Percentiles rank a stretch among this genome's conserved stretches.
These are phyloP conservation scores for Macaca nemestrina DNA, from an alignment of 2,113 vertebrate genomes.

Conservation along the genomic window DNA sequence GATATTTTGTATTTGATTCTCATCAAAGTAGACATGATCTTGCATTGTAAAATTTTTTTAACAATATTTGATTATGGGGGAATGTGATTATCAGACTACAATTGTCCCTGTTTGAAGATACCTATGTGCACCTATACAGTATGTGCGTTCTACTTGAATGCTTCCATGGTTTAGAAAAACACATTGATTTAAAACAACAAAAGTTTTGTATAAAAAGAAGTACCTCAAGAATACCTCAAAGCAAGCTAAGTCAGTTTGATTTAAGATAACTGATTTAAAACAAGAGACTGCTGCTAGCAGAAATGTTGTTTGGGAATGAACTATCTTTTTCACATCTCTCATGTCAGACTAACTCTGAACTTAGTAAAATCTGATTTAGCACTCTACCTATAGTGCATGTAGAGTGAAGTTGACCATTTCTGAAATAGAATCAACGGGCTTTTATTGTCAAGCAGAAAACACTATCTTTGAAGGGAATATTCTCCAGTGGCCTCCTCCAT, in stretches of 20 bases:
- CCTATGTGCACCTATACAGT: not conserved
- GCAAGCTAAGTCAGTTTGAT: not conserved
- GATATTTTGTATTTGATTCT: not conserved
- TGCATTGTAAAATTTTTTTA: not conserved
- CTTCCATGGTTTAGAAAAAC: not conserved
- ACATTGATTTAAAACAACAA: not conserved
- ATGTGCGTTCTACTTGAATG: not conserved
- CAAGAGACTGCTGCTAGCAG: not conserved
- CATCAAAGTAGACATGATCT: constrained; percentile 6
- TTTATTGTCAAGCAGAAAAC: not conserved
- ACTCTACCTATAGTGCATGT: not conserved
- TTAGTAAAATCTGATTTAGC: not conserved
- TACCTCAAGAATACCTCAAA: not conserved
- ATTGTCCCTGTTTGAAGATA: not conserved
- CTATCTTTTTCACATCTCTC: not conserved
- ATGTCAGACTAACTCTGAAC: not conserved
- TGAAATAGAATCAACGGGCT: constrained; percentile 32
- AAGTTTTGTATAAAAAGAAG: not conserved
- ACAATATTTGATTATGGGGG: not conserved
- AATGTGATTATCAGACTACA: not conserved
- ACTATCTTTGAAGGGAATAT: not conserved
- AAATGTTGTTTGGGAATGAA: not conserved
- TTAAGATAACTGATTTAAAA: not conserved
- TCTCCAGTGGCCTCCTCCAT: not conserved
- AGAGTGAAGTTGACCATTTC: not conserved